phyloP scores from a whole-genome alignment of 1,140 invertebrate genomes.

The Drosophila ambigua region DNA sequence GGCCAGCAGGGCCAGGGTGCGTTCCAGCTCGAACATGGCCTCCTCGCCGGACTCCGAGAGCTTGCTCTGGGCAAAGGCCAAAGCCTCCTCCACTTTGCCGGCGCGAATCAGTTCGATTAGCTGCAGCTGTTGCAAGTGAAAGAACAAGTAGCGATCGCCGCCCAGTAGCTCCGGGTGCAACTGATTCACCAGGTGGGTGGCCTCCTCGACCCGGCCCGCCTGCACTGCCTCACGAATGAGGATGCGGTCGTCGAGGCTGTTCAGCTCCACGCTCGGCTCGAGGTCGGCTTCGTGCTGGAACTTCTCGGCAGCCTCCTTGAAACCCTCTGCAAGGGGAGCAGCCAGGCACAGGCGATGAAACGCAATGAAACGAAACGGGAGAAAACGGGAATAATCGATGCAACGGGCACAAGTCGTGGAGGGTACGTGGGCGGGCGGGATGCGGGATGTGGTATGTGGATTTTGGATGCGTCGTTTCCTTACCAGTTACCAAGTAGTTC shows the following conservation, averaged over 20 bases:
- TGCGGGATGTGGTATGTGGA: not conserved
- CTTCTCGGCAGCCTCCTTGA: constrained; percentile 98
- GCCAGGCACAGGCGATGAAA: not conserved
- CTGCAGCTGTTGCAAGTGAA: constrained; percentile 98
- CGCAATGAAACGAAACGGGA: not conserved
- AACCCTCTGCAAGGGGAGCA: constrained; percentile 90
- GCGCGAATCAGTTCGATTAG: constrained; percentile 96
- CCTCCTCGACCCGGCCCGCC: constrained; percentile 95
- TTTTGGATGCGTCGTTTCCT: constrained; percentile 17
- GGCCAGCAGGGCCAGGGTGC: constrained; percentile 96
- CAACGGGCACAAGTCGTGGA: too few species aligned
- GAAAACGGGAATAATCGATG: too few species aligned
- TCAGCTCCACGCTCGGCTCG: constrained; percentile 93
- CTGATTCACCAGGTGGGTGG: constrained; percentile 96
- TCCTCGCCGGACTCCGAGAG: constrained; percentile 95
- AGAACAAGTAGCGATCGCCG: constrained; percentile 97
- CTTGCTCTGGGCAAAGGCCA: constrained; percentile 98
- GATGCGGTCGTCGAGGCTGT: constrained; percentile 96
- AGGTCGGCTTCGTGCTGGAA: constrained; percentile 97
- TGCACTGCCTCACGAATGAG: constrained; percentile 97
- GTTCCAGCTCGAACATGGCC: constrained; percentile 89
- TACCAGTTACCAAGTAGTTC: constrained; percentile 97
- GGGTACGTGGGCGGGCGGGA: not conserved
- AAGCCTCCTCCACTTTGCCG: constrained; percentile 95
- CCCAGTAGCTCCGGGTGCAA: constrained; percentile 97